Percentiles rank a stretch among this genome's conserved stretches.
phyloP scores from a whole-genome alignment of 2,113 vertebrate genomes.

The Alethe diademata region DNA sequence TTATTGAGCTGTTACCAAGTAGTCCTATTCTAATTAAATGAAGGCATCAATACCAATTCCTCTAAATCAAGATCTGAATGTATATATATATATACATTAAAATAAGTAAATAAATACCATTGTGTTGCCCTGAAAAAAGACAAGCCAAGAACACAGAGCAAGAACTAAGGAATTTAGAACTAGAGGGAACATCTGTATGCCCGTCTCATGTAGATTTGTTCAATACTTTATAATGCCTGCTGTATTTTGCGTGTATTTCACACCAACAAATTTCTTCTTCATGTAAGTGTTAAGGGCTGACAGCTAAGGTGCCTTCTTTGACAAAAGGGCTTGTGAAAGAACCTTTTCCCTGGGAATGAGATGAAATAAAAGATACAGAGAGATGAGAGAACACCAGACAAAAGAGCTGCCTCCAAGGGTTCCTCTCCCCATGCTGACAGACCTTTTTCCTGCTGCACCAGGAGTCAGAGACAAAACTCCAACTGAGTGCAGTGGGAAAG shows the following conservation, averaged over 20 bases:
- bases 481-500: neutral
- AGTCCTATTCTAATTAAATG: conserved; percentile 61
- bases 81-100: conserved; percentile 54
- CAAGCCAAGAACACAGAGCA: neutral
- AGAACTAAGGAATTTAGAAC: neutral
- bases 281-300: neutral
- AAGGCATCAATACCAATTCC: conserved; percentile 44
- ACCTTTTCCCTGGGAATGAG: neutral
- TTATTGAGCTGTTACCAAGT: conserved; percentile 53
- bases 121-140: neutral
- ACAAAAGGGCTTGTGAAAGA: conserved; percentile 46
- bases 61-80: conserved; percentile 47
- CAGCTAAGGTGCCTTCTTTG: neutral
- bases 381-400: neutral
- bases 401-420: neutral
- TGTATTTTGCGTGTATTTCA: conserved; percentile 6
- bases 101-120: conserved; percentile 53
- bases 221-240: conserved; percentile 12
- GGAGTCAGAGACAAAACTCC: neutral
- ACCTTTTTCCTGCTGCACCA: neutral
- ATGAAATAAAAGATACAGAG: neutral
- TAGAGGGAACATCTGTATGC: neutral
- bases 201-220: neutral
- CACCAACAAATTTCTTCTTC: neutral
- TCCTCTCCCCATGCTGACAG: neutral